Evolutionary conservation across 1,140 invertebrate species (phyloP), one percentile per base, ranked within the genome.

Genomic region (Drosophila cardini): DNA sequence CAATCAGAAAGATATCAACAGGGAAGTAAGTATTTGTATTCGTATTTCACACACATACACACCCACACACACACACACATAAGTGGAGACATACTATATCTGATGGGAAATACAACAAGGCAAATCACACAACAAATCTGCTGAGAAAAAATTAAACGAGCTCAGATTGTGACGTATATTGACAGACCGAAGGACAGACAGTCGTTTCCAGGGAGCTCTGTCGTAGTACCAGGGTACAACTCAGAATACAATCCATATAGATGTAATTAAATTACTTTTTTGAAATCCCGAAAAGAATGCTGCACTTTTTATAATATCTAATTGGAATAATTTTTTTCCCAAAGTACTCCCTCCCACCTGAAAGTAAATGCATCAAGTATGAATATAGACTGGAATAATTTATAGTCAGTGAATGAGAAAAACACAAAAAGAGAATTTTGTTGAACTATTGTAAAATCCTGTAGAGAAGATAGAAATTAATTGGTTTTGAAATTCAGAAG

Each of bases 1-100:
- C 52, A 65, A 72, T 71, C 61, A 36, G 45, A 42, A 9, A 42
- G 34, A 65, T 38, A 46, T 71, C 34, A 36, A 63, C 42, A 56
- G 30, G 52, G n/a, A 42, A 32, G 15, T 36, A 45, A 9, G 30
- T 16, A 26, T n/a, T 16, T 5, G 43, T 18, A 45, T 18, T 10
- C 43, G 43, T 45, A 16, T 45, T 15, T 6, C 7, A 8, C 16
- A 16, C 16, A 7, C 7, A 8, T 8, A 16, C 16, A 7, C 13
- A 7, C 15, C 10, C 15, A 16, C 9, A 21, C 8, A 11, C 18
- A 4, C 11, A 4, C 9, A 26, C 32, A 2, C 11, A 13, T 52
- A 26, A 26, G 21, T 26, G 5, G 4, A 26, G 21, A 26, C 21
- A 2, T 26, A 26, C 21, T 26, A 11, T 58, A 58, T 45, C 40